Evolutionary conservation across 2,113 vertebrate genomes (phyloP).

Genomic region (Odobenus rosmarus): DNA sequence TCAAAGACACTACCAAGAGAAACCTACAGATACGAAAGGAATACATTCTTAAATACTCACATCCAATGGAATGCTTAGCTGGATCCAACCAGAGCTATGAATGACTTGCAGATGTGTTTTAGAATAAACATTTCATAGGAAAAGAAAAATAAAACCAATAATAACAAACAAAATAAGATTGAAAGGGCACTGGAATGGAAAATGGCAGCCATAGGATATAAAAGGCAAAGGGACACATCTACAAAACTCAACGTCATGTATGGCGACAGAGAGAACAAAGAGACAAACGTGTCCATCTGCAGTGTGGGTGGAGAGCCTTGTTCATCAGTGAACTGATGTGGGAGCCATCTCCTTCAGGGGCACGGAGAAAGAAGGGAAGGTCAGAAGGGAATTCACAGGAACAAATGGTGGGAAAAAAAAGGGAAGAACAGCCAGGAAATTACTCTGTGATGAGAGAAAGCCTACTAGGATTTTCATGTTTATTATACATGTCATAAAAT

Average conservation of each 20-base stretch:
- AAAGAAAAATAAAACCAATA: background rate
- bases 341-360: background rate
- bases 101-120: background rate
- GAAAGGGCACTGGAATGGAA: conserved; percentile 30
- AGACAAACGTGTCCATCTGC: background rate
- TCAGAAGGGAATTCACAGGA: background rate
- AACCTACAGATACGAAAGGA: background rate
- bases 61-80: background rate
- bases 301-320: fast-evolving
- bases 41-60: background rate
- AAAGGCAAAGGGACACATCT: background rate
- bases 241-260: background rate
- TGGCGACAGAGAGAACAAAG: background rate
- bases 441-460: background rate
- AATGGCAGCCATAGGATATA: background rate
- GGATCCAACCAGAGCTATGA: background rate
- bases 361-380: background rate
- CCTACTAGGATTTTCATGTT: background rate
- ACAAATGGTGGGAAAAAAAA: background rate
- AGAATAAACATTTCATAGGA: conserved; percentile 33
- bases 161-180: conserved; percentile 28
- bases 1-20: conserved; percentile 1
- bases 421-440: background rate
- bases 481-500: background rate
- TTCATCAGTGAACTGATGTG: background rate